Base-by-base conservation (phyloP, 2,797 vertebrate species). In the Spinus pinus region DNA sequence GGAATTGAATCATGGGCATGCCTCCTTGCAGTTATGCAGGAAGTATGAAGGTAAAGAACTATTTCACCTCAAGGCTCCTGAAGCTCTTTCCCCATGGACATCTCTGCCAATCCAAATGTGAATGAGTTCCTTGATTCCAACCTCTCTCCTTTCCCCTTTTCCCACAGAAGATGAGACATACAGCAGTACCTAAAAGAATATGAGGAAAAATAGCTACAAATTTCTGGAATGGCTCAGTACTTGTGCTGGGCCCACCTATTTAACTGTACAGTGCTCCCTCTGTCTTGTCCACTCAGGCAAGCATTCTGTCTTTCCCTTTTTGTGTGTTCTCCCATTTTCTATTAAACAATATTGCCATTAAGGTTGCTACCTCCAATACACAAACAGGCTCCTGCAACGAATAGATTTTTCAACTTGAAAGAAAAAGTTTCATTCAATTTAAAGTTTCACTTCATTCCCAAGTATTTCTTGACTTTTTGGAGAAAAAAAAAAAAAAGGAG, bases 391-490 rank as follows among this genome's bases (percentile, higher is more conserved):
- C 50, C 72, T 79, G 51, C 35, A 88, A 94, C 28, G 2, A 93
- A 81, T 37, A 86, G 88, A 93, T 93, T 91, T 91, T 91, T 93
- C 77, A 91, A 60, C 70, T 94, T 88, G 82, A 96, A 94, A 88
- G 80, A 42, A 86, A 94, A 89, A 78, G 58, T 93, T 92, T 81
- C 60, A n/a, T 86, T 88, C 80, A 70, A 56, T 88, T 91, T 94
- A 84, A 94, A 95, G 81, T 95, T 85, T 89, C 30, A 39, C n/a
- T 82, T 94, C 24, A 67, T 91, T 91, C 46, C 28, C 17, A 70
- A 92, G 60, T 70, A 75, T 82, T 93, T 69, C 41, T 66, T 73
- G 39, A 56, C 22, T 75, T 69, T 37, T 4, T 0, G 7, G 13
- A 9, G 4, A 2, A 9, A 9, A 15, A n/a, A 54, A 54, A 12